These are phyloP conservation scores for Pycnonotus jocosus DNA, from an alignment of 2,113 vertebrate genomes.

Conservation along the genomic window DNA sequence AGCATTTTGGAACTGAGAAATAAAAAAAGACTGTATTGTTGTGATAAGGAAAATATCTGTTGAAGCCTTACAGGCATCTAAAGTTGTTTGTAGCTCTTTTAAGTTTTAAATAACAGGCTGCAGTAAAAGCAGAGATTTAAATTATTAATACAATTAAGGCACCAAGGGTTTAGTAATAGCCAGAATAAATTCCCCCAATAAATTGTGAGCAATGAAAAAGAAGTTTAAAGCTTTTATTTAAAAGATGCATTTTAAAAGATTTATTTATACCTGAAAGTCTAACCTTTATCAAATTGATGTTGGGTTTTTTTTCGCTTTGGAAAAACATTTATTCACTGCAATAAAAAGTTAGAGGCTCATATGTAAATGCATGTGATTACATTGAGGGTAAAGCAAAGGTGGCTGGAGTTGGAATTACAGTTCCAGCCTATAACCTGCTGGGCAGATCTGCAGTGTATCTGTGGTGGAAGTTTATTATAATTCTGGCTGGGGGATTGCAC, in stretches of 20 bases:
- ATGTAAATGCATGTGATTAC: not conserved
- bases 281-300: not conserved
- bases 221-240: not conserved
- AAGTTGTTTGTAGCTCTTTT: not conserved
- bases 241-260: not conserved
- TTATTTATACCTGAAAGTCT: not conserved
- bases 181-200: not conserved
- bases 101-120: not conserved
- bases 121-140: not conserved
- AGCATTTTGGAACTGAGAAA: not conserved
- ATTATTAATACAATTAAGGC: not conserved
- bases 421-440: not conserved
- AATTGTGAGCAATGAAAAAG: not conserved
- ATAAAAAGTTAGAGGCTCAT: not conserved
- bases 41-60: not conserved
- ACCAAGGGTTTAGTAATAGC: not conserved
- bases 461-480: not conserved
- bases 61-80: not conserved
- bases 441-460: not conserved
- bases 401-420: not conserved
- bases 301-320: not conserved
- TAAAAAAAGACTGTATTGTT: not conserved
- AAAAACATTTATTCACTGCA: not conserved
- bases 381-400: not conserved
- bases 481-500: not conserved